Evolutionary conservation across 37 sponge, comb jelly and placozoan genomes (phyloP).

Genomic region (Crambe crambe): DNA sequence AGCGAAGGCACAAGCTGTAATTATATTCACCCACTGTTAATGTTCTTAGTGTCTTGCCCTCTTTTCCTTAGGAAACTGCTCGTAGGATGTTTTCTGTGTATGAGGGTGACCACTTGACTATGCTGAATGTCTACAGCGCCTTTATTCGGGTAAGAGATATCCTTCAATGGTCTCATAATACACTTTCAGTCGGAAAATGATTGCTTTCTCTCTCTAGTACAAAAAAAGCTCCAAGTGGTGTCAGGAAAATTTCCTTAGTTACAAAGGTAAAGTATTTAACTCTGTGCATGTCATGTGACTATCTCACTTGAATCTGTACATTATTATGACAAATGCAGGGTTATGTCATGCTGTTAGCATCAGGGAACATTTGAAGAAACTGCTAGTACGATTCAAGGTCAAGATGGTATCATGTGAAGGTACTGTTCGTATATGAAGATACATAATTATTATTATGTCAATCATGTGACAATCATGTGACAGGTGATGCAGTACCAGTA

Average conservation of each 20-base stretch:
- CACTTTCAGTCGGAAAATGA: background rate
- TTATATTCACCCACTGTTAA: background rate
- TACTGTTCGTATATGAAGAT: background rate
- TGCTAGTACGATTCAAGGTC: conserved; percentile 67
- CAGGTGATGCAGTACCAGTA: conserved; percentile 70
- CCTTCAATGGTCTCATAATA: no score
- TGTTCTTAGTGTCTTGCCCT: background rate
- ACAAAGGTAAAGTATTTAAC: conserved; percentile 55
- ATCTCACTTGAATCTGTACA: no score
- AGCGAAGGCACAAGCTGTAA: conserved; percentile 72
- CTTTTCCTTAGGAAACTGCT: conserved; percentile 50
- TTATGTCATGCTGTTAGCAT: conserved; percentile 79
- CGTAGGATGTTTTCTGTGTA: conserved; percentile 75
- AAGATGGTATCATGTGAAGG: conserved; percentile 68
- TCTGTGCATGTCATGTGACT: background rate
- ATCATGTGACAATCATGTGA: background rate
- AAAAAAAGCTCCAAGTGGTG: conserved; percentile 80
- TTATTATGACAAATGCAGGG: conserved; percentile 17
- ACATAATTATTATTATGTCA: background rate
- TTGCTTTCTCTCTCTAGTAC: conserved; percentile 25
- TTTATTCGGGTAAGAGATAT: conserved; percentile 74
- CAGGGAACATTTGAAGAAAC: conserved; percentile 72
- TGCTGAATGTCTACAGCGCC: conserved; percentile 91
- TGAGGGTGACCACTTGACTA: conserved; percentile 92
- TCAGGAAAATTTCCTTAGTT: conserved; percentile 78